These are phyloP conservation scores for Drosophila teissieri DNA, from an alignment of 1,140 invertebrate genomes.

Conservation along the genomic window DNA sequence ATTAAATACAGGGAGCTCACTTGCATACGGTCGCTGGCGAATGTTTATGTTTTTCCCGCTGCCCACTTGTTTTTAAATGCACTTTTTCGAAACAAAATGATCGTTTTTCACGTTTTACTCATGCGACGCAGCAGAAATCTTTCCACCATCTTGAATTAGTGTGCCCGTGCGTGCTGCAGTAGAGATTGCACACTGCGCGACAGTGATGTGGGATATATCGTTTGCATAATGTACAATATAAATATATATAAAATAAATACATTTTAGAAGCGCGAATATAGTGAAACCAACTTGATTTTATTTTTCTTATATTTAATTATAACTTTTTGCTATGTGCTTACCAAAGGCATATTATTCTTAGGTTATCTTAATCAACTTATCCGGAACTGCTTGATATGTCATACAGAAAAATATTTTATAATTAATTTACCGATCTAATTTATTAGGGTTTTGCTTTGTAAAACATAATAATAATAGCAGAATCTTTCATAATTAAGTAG, in stretches of 20 bases:
- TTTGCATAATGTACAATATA: background rate
- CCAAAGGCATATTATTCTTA: too few relatives aligned
- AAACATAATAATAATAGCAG: too few relatives aligned
- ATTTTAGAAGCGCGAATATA: too few relatives aligned
- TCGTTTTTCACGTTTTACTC: conserved; percentile 65
- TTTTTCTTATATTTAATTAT: too few relatives aligned
- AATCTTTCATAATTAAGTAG: too few relatives aligned
- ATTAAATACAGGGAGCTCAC: conserved; percentile 78
- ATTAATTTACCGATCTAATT: too few relatives aligned
- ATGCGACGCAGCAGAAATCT: conserved; percentile 61
- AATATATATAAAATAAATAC: background rate
- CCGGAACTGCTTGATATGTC: too few relatives aligned
- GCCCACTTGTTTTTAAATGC: conserved; percentile 79
- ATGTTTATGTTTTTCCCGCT: conserved; percentile 64
- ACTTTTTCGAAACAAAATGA: conserved; percentile 75
- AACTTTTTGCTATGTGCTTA: too few relatives aligned
- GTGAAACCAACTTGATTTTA: too few relatives aligned
- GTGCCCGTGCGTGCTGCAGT: background rate
- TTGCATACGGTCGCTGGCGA: conserved; percentile 48
- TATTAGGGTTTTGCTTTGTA: too few relatives aligned
- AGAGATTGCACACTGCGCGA: background rate
- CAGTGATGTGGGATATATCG: background rate
- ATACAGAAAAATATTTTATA: too few relatives aligned
- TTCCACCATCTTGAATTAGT: conserved; percentile 70
- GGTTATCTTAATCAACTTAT: too few relatives aligned